A percentile compares a stretch with the other conserved stretches of the same genome.
These are phyloP conservation scores for Perizoma affinitatum DNA, from an alignment of 2,888 invertebrate genomes.

Conservation along the genomic window DNA sequence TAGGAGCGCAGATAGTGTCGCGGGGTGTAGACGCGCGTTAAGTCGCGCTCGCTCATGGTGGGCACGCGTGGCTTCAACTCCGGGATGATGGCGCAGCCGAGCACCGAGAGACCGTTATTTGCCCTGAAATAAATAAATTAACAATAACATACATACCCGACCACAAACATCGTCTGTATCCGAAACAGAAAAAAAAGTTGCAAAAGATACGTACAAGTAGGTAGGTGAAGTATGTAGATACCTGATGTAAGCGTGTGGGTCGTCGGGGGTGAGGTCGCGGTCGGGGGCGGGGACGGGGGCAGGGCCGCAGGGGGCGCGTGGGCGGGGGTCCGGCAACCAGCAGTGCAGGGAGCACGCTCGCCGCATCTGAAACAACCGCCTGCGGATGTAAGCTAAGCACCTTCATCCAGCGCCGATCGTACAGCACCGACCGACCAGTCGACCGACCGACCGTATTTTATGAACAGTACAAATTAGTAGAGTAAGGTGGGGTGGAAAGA, in stretches of 20 bases:
- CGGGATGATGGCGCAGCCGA: slow-evolving; percentile 83
- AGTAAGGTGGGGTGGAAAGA: too few relatives aligned
- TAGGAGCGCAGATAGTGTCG: slow-evolving; percentile 49
- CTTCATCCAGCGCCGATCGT: slow-evolving; percentile 1
- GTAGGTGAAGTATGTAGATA: slow-evolving; percentile 20
- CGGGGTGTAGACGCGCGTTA: slow-evolving; percentile 68
- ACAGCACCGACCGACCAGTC: too few relatives aligned
- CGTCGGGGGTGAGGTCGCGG: slow-evolving; percentile 42
- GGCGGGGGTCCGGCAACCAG: slow-evolving; percentile 58
- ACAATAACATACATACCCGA: too few relatives aligned
- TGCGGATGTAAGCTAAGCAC: slow-evolving; percentile 62
- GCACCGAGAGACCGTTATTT: slow-evolving; percentile 74
- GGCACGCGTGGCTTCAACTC: slow-evolving; percentile 83
- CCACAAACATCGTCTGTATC: too few relatives aligned
- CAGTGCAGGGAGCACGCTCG: slow-evolving; percentile 81
- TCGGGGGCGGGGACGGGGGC: too few relatives aligned
- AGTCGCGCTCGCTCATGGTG: slow-evolving; percentile 84
- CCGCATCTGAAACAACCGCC: slow-evolving; percentile 82
- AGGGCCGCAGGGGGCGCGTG: too few relatives aligned
- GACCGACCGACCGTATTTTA: too few relatives aligned
- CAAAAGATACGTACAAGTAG: too few relatives aligned
- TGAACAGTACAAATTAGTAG: too few relatives aligned
- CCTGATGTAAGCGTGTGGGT: slow-evolving; percentile 59
- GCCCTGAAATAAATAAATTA: slow-evolving; percentile 46
- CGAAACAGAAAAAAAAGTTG: too few relatives aligned